phyloP scores from a whole-genome alignment of 2,113 vertebrate genomes.

The Nibea albiflora region DNA sequence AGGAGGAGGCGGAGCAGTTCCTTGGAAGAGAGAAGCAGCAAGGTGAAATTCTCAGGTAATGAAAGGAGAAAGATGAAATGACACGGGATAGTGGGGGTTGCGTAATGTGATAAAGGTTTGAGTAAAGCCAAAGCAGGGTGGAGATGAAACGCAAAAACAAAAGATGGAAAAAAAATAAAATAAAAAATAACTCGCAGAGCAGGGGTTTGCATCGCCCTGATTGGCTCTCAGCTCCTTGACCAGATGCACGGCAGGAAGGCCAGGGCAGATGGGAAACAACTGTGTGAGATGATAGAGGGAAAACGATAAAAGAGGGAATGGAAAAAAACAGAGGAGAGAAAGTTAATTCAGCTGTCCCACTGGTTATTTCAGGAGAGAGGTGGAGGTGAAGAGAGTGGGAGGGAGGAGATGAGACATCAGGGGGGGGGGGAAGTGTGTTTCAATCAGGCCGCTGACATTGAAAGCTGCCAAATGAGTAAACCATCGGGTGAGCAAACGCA shows the following conservation, averaged over 20 bases:
- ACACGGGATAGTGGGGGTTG: neutral
- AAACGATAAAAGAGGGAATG: conserved; percentile 50
- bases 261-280: conserved; percentile 72
- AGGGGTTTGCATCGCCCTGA: conserved; percentile 20
- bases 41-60: conserved; percentile 85
- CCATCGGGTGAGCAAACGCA: conserved; percentile 32
- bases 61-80: conserved; percentile 16
- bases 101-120: neutral
- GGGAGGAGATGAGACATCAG: conserved; percentile 43
- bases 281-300: conserved; percentile 61
- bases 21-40: conserved; percentile 79
- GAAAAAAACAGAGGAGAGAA: conserved; percentile 37
- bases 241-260: conserved; percentile 68
- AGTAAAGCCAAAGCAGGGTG: conserved; percentile 20
- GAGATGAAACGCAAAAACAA: conserved; percentile 28
- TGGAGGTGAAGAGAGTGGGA: conserved; percentile 47
- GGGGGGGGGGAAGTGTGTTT: conserved; percentile 9
- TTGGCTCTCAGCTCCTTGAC: conserved; percentile 53
- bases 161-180: conserved; percentile 2
- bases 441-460: conserved; percentile 54
- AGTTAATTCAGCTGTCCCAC: conserved; percentile 50
- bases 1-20: conserved; percentile 74
- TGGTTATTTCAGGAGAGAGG: conserved; percentile 43
- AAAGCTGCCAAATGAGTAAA: conserved; percentile 64
- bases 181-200: neutral